Evolutionary conservation across 2,113 vertebrate species (phyloP), one percentile per base, ranked within the genome.

Genomic region (Morone saxatilis): DNA sequence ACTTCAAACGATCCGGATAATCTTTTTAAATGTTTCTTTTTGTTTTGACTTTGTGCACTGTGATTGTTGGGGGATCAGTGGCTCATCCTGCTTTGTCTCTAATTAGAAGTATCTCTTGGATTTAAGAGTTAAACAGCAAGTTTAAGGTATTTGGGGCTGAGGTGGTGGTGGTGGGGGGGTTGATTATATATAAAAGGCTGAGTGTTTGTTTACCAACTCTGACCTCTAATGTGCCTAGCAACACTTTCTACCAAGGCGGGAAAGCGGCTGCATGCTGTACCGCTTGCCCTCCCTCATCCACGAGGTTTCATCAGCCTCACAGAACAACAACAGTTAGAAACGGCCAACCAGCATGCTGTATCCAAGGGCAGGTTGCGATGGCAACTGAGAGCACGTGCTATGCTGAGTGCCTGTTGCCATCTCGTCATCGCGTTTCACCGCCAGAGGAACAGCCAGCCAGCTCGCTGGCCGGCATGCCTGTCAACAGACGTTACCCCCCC

Each of bases 341-440:
- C 69, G 92, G 91, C 95, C 95, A 96, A 96, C 94, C 95, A 95
- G 93, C 89, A 90, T 48, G 92, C 95, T 95, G 95, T 95, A 95
- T 95, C 95, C 91, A 92, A 90, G 95, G 94, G 69, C 85, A 84
- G 91, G 94, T 94, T 95, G 91, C 94, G 81, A 94, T 93, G 93
- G 94, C 92, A 95, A 95, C 95, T 93, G 84, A 47, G 89, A 92
- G 89, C 94, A 86, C 92, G 92, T 91, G 94, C 92, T 92, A 90
- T 19, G 82, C 87, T 78, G 83, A 82, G 83, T 82, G 92, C 93
- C 91, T 95, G 95, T 95, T 95, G 94, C 95, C 94, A 95, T 92
- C 87, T 90, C 88, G 89, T 95, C 94, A 92, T 85, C 89, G 38
- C 56, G 88, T 82, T 31, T 90, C 81, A 78, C 86, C 4, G 87